Base-by-base conservation (phyloP, 2,113 vertebrate genomes). In the Artemisiospiza belli region DNA sequence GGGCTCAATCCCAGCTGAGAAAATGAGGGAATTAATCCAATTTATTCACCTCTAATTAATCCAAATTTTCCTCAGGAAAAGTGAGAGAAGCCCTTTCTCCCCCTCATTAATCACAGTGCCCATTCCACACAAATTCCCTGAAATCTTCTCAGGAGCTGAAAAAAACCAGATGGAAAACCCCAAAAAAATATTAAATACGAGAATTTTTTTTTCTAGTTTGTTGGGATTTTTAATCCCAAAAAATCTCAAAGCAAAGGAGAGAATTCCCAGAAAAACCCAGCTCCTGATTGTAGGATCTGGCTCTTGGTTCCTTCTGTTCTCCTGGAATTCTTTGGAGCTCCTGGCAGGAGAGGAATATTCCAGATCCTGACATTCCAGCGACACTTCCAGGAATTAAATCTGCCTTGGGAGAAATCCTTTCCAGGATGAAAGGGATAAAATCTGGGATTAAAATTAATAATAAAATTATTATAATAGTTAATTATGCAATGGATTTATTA, bases 51-150 rank as follows among this genome's bases (percentile, higher is more conserved):
- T 54, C 46, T 23, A 72, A 87, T 94, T 69, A 87, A 92, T 96
- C 92, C 77, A 8, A 9, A 3, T 78, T 74, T 80, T 91, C 51
- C 91, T 76, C 39, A 16, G 59, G 63, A 94, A 81, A 90, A 49
- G 52, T 14, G 30, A 58, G 69, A 89, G 75, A 77, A 83, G 15
- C 12, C 28, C 37, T 87, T 93, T 67, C 59, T 58, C 82, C 64
- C 31, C n/a, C 39, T 72, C 92, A 94, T 97, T 92, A 74, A 96
- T 97, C 96, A 93, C 52, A 51, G 43, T 54, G 37, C 87, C 51
- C 44, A 5, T 73, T 93, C 94, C 82, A 66, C 94, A 82, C 49
- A 78, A 64, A 67, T 44, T 82, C 63, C 76, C 24, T 2, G 4
- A 81, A 77, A 11, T 54, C 4, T 79, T 59, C 22, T 54, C 24